phyloP scores from a whole-genome alignment of 2,113 vertebrate species.

The Melanostigma gelatinosum region DNA sequence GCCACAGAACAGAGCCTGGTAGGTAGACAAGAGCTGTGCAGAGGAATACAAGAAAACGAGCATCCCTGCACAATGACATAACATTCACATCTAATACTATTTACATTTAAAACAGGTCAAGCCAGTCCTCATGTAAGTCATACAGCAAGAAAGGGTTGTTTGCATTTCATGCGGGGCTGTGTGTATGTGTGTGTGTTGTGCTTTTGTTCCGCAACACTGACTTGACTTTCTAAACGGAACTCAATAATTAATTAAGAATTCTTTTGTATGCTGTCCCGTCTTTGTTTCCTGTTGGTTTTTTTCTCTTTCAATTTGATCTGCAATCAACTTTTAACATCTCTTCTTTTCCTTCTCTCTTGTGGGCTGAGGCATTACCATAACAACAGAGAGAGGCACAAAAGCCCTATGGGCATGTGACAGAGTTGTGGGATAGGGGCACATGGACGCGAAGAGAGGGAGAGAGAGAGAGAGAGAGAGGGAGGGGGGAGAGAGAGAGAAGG shows the following conservation, averaged over 20 bases:
- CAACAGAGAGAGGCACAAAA: slow-evolving; percentile 86
- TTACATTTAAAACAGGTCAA: slow-evolving; percentile 50
- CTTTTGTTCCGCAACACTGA: slow-evolving; percentile 70
- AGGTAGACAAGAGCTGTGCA: slow-evolving; percentile 37
- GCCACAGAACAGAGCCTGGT: slow-evolving; percentile 40
- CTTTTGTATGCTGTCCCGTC: slow-evolving; percentile 82
- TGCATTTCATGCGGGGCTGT: slow-evolving; percentile 41
- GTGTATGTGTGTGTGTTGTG: not conserved
- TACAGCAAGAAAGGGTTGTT: slow-evolving; percentile 47
- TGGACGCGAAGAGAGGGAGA: slow-evolving; percentile 21
- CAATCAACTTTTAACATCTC: slow-evolving; percentile 90
- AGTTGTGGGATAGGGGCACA: slow-evolving; percentile 64
- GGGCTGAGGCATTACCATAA: slow-evolving; percentile 86
- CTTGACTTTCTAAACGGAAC: slow-evolving; percentile 76
- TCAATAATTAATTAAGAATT: slow-evolving; percentile 78
- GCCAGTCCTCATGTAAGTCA: slow-evolving; percentile 49
- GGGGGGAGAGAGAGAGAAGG: slow-evolving; percentile 58
- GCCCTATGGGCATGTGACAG: slow-evolving; percentile 85
- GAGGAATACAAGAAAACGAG: slow-evolving; percentile 33
- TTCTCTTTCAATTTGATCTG: slow-evolving; percentile 78
- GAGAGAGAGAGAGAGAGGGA: slow-evolving; percentile 51
- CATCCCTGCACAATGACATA: slow-evolving; percentile 19
- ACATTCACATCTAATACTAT: slow-evolving; percentile 50
- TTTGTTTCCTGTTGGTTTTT: slow-evolving; percentile 80
- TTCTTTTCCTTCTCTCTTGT: slow-evolving; percentile 64